Evolutionary conservation across 2,888 invertebrate genomes (phyloP).

Genomic region (Labia minor): DNA sequence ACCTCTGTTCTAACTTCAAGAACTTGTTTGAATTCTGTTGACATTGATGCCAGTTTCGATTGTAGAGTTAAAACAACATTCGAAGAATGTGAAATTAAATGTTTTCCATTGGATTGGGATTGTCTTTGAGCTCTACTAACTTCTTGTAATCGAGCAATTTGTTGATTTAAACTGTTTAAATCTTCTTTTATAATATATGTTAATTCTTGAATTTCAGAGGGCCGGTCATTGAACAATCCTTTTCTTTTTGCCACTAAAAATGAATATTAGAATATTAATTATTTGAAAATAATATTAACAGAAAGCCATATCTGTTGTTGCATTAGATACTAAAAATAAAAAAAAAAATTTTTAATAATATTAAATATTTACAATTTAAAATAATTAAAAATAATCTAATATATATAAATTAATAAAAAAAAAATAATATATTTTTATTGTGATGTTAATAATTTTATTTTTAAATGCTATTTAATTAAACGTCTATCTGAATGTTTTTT

Average conservation of each 20-base stretch:
- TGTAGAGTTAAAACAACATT: slow-evolving; percentile 86
- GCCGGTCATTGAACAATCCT: slow-evolving; percentile 92
- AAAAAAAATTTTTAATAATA: too few species aligned
- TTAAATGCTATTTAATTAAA: too few species aligned
- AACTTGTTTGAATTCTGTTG: slow-evolving; percentile 94
- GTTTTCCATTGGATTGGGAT: slow-evolving; percentile 39
- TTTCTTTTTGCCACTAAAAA: slow-evolving; percentile 89
- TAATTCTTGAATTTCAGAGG: slow-evolving; percentile 91
- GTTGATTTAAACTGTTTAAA: slow-evolving; percentile 85
- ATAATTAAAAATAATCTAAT: slow-evolving; percentile 13
- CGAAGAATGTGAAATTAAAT: slow-evolving; percentile 83
- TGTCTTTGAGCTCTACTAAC: slow-evolving; percentile 63
- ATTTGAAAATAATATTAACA: not conserved
- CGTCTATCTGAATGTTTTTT: too few species aligned
- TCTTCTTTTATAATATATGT: slow-evolving; percentile 97
- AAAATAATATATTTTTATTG: too few species aligned
- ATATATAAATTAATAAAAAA: too few species aligned
- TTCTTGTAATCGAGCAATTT: slow-evolving; percentile 85
- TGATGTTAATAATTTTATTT: too few species aligned
- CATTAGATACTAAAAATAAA: not conserved
- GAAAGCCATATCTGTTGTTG: too few species aligned
- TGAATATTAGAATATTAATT: not conserved
- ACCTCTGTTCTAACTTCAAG: slow-evolving; percentile 93
- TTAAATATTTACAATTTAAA: not conserved
- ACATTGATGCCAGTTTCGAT: slow-evolving; percentile 92